Evolutionary conservation across 2,888 invertebrate genomes (phyloP).

Genomic region (Lordiphosa andalusiaca): DNA sequence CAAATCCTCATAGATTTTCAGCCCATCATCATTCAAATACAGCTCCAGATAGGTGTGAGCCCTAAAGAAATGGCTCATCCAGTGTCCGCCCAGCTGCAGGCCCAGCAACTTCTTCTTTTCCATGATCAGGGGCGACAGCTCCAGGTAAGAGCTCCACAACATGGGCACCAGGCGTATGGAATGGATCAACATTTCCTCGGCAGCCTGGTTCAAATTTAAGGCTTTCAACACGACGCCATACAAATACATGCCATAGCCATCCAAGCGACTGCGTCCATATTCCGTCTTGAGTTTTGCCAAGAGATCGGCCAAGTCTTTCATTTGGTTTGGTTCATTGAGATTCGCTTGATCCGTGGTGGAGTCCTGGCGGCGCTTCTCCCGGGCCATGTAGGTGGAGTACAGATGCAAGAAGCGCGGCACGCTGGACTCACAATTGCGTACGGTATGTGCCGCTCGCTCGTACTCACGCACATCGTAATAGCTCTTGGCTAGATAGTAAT

Average conservation of each 20-base stretch:
- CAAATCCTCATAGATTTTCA: conserved; percentile 89
- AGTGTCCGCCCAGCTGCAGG: conserved; percentile 89
- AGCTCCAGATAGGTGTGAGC: conserved; percentile 94
- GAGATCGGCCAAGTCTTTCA: conserved; percentile 82
- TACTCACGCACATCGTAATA: conserved; percentile 96
- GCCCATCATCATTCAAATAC: conserved; percentile 93
- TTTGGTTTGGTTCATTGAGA: conserved; percentile 77
- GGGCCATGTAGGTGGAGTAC: conserved; percentile 92
- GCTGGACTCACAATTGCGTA: conserved; percentile 85
- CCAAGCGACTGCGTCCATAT: conserved; percentile 84
- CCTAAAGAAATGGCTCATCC: conserved; percentile 96
- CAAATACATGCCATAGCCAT: conserved; percentile 93
- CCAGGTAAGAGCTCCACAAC: conserved; percentile 97
- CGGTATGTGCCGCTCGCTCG: conserved; percentile 90
- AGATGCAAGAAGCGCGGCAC: conserved; percentile 91
- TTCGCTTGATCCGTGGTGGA: conserved; percentile 86
- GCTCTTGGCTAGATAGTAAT: conserved; percentile 90
- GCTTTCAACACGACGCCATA: conserved; percentile 95
- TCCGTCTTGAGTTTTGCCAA: conserved; percentile 83
- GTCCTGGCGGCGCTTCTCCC: conserved; percentile 94
- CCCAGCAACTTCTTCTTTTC: conserved; percentile 88
- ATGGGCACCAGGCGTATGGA: conserved; percentile 90
- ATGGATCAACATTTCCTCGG: conserved; percentile 89
- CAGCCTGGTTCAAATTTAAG: conserved; percentile 89
- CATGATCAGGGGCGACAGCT: conserved; percentile 91